phyloP scores from a whole-genome alignment of 2,113 vertebrate genomes.

The Puntigrus tetrazona region DNA sequence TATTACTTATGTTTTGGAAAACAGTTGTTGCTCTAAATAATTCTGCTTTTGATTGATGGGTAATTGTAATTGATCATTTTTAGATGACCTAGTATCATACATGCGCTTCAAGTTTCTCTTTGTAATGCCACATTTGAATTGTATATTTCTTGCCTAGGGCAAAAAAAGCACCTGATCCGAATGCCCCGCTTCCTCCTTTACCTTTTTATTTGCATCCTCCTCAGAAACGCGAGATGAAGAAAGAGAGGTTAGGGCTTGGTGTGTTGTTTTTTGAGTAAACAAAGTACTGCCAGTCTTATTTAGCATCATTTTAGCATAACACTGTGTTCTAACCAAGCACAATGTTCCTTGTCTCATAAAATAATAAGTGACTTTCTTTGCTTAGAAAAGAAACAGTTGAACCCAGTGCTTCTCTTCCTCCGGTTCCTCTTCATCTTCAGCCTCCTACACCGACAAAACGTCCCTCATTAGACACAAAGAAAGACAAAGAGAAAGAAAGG shows the following conservation, averaged over 20 bases:
- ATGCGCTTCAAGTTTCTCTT: neutral
- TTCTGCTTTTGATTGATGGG: neutral
- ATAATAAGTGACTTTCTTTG: conserved; percentile 51
- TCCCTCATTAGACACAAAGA: conserved; percentile 50
- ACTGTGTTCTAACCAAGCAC: neutral
- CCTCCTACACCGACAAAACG: conserved; percentile 64
- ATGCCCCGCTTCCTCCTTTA: conserved; percentile 70
- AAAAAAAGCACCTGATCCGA: conserved; percentile 69
- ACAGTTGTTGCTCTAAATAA: neutral
- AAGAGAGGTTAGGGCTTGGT: conserved; percentile 59
- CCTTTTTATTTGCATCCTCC: conserved; percentile 73
- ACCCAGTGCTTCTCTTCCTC: conserved; percentile 71
- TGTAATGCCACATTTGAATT: conserved; percentile 7
- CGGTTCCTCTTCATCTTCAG: conserved; percentile 73
- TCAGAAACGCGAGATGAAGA: conserved; percentile 53
- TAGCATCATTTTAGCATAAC: neutral
- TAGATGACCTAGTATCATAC: neutral
- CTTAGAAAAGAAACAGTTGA: conserved; percentile 74
- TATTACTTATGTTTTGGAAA: neutral
- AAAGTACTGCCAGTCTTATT: neutral
- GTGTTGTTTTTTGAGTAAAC: neutral
- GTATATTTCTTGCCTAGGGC: conserved; percentile 58
- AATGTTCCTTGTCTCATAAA: neutral
- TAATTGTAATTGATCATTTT: neutral
- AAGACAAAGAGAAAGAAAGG: conserved; percentile 59